Evolutionary conservation across 2,113 vertebrate genomes (phyloP), one percentile per base, ranked within the genome.

Genomic region (Tichodroma muraria): DNA sequence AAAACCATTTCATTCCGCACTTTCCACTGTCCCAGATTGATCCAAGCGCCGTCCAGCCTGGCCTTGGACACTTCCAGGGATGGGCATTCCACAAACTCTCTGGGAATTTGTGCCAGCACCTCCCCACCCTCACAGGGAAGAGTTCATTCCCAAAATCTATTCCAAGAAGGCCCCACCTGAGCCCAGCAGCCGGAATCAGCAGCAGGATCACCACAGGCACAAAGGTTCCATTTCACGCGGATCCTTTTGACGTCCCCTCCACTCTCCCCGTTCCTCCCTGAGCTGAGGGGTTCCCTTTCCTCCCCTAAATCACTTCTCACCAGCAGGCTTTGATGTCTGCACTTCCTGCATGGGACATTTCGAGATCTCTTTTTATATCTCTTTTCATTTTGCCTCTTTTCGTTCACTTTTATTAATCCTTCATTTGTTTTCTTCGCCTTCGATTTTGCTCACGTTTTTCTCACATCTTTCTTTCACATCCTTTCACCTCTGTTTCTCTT

Each of bases 151-250:
- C 70, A 68, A 75, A 60, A 53, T 60, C 53, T 1, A 2, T 3
- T 18, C 69, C 53, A 4, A 14, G 49, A 6, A 37, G 23, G 24
- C 15, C 40, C 33, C 53, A 37, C 1, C 24, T 22, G 89, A 53
- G 77, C 50, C 60, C 65, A 57, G 92, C 23, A 57, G 49, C n/a
- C 1, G 30, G 38, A 35, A 23, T 13, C 53, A 28, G 56, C 65
- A 31, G 52, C n/a, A 6, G 42, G 18, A 35, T 35, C 70, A 28
- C 15, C 75, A 3, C 56, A 22, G 49, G 35, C 54, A 44, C 78
- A 6, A 27, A 31, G 2, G 9, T 28, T 40, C n/a, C 25, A 0
- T 4, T 2, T 3, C 40, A 12, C 0, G 0, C 0, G 19, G 42
- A 22, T 45, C 45, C 19, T 61, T 56, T 2, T 4, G 50, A 47